Conservation (phyloP, 2,113 vertebrate genomes). For the Arvicanthis niloticus region DNA sequence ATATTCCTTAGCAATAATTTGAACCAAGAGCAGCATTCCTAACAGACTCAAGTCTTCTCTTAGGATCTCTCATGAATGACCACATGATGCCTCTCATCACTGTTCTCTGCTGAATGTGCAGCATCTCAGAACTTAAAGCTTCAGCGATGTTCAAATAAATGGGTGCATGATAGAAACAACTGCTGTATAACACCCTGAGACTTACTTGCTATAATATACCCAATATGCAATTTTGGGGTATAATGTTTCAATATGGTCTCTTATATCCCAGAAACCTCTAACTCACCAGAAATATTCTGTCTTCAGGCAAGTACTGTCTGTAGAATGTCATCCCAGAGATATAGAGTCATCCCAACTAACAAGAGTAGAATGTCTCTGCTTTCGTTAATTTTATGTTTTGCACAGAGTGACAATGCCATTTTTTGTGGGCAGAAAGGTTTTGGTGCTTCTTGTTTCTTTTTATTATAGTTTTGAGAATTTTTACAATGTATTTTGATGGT, state of each 20-base stretch:
- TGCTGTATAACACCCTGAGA: background rate
- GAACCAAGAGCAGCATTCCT: background rate
- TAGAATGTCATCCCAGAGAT: conserved; percentile 8
- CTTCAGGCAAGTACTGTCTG: background rate
- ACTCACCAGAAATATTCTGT: too few relatives aligned
- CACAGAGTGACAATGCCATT: background rate
- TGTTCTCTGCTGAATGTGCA: too few relatives aligned
- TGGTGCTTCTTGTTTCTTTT: background rate
- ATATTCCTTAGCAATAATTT: background rate
- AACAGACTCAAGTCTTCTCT: background rate
- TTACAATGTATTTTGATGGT: background rate
- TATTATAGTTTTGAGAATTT: background rate
- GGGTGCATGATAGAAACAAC: background rate
- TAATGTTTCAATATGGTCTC: background rate
- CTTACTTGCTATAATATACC: background rate
- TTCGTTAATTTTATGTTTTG: conserved; percentile 20
- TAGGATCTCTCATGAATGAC: too few relatives aligned
- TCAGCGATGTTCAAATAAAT: background rate
- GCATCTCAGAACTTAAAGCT: background rate
- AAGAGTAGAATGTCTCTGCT: conserved; percentile 36
- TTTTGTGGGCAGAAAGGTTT: background rate
- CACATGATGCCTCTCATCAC: background rate
- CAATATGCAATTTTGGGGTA: background rate
- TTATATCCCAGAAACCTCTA: too few relatives aligned
- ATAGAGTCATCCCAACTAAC: conserved; percentile 32